Evolutionary conservation across 1,140 invertebrate genomes (phyloP).

Genomic region (Trichonephila clavata): DNA sequence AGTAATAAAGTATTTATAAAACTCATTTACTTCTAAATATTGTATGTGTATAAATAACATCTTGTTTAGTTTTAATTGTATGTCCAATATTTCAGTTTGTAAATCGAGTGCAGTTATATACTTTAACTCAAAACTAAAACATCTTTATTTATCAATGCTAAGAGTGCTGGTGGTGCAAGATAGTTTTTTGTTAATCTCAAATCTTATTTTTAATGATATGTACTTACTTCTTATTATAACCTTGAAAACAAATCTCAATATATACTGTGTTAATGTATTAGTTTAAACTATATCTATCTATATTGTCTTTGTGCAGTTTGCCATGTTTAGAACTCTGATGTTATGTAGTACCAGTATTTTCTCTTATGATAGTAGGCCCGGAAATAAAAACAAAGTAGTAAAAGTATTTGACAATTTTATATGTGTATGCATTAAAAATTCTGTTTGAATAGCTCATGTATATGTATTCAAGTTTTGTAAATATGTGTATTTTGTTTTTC

Average conservation of each 20-base stretch:
- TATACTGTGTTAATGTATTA: not conserved
- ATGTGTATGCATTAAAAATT: not conserved
- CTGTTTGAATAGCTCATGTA: not conserved
- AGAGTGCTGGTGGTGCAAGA: not conserved
- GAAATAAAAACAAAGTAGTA: no score
- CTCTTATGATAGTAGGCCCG: no score
- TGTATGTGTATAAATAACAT: no score
- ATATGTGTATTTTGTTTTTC: not conserved
- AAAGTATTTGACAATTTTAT: not conserved
- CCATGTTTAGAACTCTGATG: not conserved
- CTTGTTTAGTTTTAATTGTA: no score
- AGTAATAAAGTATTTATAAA: no score
- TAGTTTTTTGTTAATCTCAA: not conserved
- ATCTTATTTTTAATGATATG: not conserved
- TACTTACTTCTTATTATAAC: not conserved
- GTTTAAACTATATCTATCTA: not conserved
- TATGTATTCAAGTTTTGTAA: no score
- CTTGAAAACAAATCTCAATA: not conserved
- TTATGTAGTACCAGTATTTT: not conserved
- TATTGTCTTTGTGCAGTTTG: not conserved
- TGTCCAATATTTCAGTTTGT: no score
- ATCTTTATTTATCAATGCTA: not conserved
- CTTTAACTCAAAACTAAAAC: not conserved
- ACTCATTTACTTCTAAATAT: no score
- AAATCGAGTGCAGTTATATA: not conserved